phyloP scores from a whole-genome alignment of 2,888 invertebrate species.

The Agrotis ipsilon region DNA sequence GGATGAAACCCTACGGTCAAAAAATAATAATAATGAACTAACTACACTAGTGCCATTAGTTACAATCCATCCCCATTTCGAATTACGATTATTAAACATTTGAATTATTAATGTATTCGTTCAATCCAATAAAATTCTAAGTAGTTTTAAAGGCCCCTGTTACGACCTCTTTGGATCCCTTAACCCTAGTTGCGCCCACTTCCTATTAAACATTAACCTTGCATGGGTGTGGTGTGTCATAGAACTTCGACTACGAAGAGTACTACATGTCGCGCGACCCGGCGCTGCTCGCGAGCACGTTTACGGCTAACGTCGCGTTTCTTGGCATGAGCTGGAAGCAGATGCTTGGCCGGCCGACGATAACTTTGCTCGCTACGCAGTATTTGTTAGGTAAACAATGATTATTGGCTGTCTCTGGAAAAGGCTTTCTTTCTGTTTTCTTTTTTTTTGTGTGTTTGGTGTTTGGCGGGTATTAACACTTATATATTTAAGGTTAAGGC shows the following conservation, averaged over 20 bases:
- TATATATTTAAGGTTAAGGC: no score
- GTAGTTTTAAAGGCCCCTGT: background rate
- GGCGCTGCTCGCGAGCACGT: constrained; percentile 98
- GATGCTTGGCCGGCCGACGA: constrained; percentile 98
- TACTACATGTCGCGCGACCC: constrained; percentile 99
- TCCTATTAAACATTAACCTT: constrained; percentile 64
- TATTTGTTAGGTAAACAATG: constrained; percentile 94
- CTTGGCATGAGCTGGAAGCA: constrained; percentile 99
- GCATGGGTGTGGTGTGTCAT: constrained; percentile 87
- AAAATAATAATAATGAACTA: background rate
- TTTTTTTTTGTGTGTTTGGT: constrained; percentile 31
- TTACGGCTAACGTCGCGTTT: constrained; percentile 98
- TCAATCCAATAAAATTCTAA: background rate
- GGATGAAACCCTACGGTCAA: constrained; percentile 5
- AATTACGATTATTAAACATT: background rate
- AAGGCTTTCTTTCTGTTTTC: constrained; percentile 20
- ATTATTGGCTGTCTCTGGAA: constrained; percentile 32
- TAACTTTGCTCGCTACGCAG: constrained; percentile 96
- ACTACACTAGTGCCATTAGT: background rate
- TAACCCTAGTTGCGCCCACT: constrained; percentile 33
- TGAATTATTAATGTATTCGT: background rate
- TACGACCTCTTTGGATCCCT: background rate
- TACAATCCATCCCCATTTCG: background rate
- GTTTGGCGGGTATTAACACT: constrained; percentile 14
- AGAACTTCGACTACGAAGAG: constrained; percentile 97